Conservation (phyloP, 2,113 vertebrate species). For the Zosterops hypoxanthus region DNA sequence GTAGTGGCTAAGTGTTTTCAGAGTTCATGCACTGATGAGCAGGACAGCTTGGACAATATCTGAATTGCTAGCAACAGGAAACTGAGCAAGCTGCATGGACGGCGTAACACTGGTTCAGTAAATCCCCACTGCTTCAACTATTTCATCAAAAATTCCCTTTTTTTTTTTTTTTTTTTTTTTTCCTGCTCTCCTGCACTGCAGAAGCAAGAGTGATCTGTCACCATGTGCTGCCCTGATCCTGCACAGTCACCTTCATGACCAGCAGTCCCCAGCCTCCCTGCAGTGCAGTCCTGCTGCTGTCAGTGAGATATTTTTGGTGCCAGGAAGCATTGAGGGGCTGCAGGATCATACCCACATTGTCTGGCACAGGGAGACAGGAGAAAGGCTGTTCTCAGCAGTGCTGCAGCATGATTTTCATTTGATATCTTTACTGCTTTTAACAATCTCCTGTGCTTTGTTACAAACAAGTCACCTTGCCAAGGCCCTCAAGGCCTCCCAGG, state of each 20-base stretch:
- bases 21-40: conserved; percentile 64
- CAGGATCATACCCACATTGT: neutral
- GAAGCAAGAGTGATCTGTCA: neutral
- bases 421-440: neutral
- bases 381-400: neutral
- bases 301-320: neutral
- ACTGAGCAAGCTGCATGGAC: conserved; percentile 17
- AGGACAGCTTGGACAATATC: conserved; percentile 54
- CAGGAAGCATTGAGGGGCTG: neutral
- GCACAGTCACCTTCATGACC: neutral
- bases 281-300: neutral
- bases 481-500: neutral
- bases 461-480: neutral
- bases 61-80: conserved; percentile 41
- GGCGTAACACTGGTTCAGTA: conserved; percentile 3
- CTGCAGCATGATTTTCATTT: neutral
- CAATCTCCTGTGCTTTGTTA: neutral
- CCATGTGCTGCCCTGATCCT: neutral
- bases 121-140: conserved; percentile 11
- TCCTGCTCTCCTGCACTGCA: neutral
- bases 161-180: neutral
- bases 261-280: neutral
- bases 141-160: neutral
- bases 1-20: conserved; percentile 60
- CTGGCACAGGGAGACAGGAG: neutral